Conservation (phyloP, 2,797 vertebrate genomes). For the Sebastes glaucus region DNA sequence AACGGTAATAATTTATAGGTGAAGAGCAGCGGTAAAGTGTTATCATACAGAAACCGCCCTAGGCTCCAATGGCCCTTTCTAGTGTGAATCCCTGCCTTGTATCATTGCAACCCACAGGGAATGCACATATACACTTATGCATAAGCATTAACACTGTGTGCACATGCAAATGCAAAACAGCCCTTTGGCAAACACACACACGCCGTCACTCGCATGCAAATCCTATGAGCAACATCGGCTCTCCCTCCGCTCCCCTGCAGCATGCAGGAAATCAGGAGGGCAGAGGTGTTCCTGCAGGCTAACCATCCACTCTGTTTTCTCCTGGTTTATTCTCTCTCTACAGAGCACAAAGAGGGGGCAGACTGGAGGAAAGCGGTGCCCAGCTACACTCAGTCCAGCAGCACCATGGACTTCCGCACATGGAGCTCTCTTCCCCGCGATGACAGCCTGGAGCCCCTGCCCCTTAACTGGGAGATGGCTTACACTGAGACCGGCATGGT, state of each 20-base stretch:
- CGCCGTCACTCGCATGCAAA: slow-evolving; percentile 71
- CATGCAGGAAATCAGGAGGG: slow-evolving; percentile 9
- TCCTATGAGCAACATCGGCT: slow-evolving; percentile 40
- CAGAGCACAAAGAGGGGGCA: slow-evolving; percentile 82
- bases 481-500: slow-evolving; percentile 98
- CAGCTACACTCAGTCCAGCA: slow-evolving; percentile 94
- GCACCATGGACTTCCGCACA: slow-evolving; percentile 93
- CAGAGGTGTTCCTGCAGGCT: slow-evolving; percentile 40
- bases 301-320: slow-evolving; percentile 31
- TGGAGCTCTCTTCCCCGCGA: slow-evolving; percentile 90
- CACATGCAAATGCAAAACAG: slow-evolving; percentile 62
- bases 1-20: slow-evolving; percentile 23
- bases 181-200: slow-evolving; percentile 40
- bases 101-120: slow-evolving; percentile 26
- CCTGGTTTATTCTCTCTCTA: not conserved
- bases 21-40: slow-evolving; percentile 13
- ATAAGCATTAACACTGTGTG: slow-evolving; percentile 20
- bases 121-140: slow-evolving; percentile 3
- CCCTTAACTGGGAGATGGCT: slow-evolving; percentile 98
- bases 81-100: slow-evolving; percentile 32
- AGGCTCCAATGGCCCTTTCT: slow-evolving; percentile 35
- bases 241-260: slow-evolving; percentile 18
- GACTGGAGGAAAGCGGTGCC: slow-evolving; percentile 81
- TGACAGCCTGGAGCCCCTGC: slow-evolving; percentile 93
- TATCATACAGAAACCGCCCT: slow-evolving; percentile 25